phyloP scores from a whole-genome alignment of 2,888 invertebrate species.

The Drosophila emarginata region DNA sequence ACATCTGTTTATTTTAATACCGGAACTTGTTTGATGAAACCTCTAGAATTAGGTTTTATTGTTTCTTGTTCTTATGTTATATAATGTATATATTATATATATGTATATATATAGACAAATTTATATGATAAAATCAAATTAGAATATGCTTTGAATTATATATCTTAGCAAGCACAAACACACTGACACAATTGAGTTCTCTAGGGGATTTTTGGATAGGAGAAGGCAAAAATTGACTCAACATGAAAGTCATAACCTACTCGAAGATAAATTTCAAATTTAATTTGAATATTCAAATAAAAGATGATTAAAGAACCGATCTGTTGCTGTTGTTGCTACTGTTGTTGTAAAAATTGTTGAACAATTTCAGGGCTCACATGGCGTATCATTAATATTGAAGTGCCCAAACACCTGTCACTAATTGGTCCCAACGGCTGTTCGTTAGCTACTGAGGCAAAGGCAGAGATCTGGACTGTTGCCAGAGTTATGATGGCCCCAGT shows the following conservation, averaged over 20 bases:
- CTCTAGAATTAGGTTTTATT: conserved; percentile 24
- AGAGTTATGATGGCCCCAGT: conserved; percentile 26
- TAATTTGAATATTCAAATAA: neutral
- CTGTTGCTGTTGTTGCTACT: conserved; percentile 11
- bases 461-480: conserved; percentile 33
- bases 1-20: conserved; percentile 24
- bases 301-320: conserved; percentile 18
- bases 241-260: conserved; percentile 3
- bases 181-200: neutral
- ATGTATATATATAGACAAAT: no score
- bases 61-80: conserved; percentile 1
- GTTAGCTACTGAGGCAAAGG: conserved; percentile 38
- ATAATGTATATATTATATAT: no score
- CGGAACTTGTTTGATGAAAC: conserved; percentile 37
- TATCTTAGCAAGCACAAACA: neutral
- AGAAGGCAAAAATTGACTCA: neutral
- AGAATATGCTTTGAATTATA: neutral
- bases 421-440: conserved; percentile 44
- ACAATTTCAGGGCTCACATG: conserved; percentile 34
- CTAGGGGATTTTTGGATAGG: neutral
- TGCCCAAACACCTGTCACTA: conserved; percentile 41
- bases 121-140: neutral
- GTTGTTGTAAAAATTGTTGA: conserved; percentile 8
- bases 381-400: conserved; percentile 38
- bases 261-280: neutral